These are phyloP conservation scores for Paedocypris sp. DNA, from an alignment of 2,113 vertebrate species.

Conservation along the genomic window DNA sequence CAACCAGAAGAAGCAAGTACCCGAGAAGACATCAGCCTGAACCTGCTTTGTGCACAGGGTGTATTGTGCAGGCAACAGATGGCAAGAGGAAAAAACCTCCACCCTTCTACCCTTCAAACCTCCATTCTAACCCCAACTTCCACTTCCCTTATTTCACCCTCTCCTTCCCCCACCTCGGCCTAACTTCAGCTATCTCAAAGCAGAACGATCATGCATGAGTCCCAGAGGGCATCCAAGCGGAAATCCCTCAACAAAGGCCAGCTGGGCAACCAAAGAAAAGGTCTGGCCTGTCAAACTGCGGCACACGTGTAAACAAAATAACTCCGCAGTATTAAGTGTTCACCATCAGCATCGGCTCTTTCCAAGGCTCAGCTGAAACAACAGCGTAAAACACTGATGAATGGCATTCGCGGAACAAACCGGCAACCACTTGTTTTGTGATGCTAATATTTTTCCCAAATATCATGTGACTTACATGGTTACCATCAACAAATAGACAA, in stretches of 20 bases:
- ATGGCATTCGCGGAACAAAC: too few relatives aligned
- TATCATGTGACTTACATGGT: not conserved
- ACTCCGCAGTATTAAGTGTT: not conserved
- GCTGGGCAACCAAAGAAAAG: conserved; percentile 37
- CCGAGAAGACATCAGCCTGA: not conserved
- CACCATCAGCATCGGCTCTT: not conserved
- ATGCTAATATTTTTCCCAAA: not conserved
- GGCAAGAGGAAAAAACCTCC: conserved; percentile 41
- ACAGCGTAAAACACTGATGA: not conserved
- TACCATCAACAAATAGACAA: not conserved
- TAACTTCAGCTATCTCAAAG: conserved; percentile 45
- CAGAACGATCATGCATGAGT: conserved; percentile 39
- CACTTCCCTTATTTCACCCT: conserved; percentile 24
- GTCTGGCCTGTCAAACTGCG: not conserved
- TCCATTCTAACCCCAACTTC: conserved; percentile 36
- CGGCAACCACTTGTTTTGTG: too few relatives aligned
- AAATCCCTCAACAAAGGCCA: conserved; percentile 58
- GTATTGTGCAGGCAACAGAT: conserved; percentile 57
- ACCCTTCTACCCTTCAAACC: conserved; percentile 29
- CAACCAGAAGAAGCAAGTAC: not conserved
- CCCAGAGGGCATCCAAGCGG: conserved; percentile 55
- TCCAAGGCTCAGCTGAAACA: not conserved
- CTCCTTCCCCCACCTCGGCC: conserved; percentile 36
- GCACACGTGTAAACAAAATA: conserved; percentile 1
- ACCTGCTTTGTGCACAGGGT: conserved; percentile 10